A percentile compares a stretch with the other conserved stretches of the same genome.
Conservation (phyloP, 2,797 vertebrate genomes). For the Melanogrammus aeglefinus region DNA sequence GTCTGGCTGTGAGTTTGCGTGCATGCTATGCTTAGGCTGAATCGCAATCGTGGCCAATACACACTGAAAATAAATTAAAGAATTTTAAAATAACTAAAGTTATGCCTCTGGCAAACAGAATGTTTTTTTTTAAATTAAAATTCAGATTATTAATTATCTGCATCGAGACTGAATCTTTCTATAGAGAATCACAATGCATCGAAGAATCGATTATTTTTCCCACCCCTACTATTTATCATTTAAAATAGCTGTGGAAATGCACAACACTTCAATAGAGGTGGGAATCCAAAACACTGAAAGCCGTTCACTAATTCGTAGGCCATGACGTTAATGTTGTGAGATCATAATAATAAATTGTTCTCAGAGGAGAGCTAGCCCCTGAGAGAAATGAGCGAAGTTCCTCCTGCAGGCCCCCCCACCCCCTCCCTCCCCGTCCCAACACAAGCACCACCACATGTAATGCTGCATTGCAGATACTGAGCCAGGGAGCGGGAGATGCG, state of each 20-base stretch:
- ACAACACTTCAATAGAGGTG: slow-evolving; percentile 47
- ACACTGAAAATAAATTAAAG: too few species aligned
- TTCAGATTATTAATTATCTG: too few species aligned
- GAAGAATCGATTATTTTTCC: too few species aligned
- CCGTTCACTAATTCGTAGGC: not conserved
- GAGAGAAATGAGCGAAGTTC: slow-evolving; percentile 40
- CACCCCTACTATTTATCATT: too few species aligned
- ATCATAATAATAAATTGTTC: slow-evolving; percentile 34
- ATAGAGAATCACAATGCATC: too few species aligned
- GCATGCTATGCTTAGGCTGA: too few species aligned
- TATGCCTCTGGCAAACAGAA: too few species aligned
- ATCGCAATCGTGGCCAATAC: too few species aligned
- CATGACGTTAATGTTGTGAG: slow-evolving; percentile 34
- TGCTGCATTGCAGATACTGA: slow-evolving; percentile 81
- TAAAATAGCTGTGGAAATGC: slow-evolving; percentile 46
- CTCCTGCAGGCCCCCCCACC: slow-evolving; percentile 46
- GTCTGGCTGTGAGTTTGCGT: too few species aligned
- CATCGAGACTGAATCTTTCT: too few species aligned
- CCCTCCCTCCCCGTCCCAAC: slow-evolving; percentile 28
- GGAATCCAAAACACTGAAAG: slow-evolving; percentile 42
- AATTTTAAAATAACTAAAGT: too few species aligned
- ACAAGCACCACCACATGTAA: slow-evolving; percentile 46
- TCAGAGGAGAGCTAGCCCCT: slow-evolving; percentile 33
- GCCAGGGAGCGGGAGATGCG: slow-evolving; percentile 31
- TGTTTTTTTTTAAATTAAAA: too few species aligned